Evolutionary conservation across 2,888 invertebrate species (phyloP), one percentile per base, ranked within the genome.

Genomic region (Hemithea aestivaria): DNA sequence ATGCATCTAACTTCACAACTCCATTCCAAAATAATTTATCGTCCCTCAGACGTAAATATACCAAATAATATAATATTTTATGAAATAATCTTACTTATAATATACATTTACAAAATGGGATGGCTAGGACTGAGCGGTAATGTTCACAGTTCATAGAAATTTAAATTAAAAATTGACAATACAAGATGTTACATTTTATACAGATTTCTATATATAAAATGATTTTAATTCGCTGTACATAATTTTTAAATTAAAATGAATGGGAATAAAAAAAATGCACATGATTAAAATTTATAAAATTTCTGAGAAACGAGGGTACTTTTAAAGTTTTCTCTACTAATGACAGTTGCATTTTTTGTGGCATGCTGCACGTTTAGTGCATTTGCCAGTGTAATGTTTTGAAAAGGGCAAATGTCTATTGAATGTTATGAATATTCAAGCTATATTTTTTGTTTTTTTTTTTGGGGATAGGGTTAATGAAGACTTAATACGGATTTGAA

Each of bases 1-100:
- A 80, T 80, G 80, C 73, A 58, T 74, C 61, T 62, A 69, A 70
- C 57, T 53, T 79, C 77, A 79, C 76, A 80, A 79, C 78, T 62
- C 70, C 53, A 48, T 65, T 67, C 69, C 45, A 55, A 75, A 74
- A 73, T 59, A 70, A 71, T 68, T 72, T 71, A 62, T 49, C 57
- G 67, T 71, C 75, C 44, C 48, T 44, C 45, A 61, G 75, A 73
- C 72, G 45, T 48, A 48, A 46, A 45, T 37, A 48, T 35, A 44
- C 35, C 30, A 48, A 48, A 48, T 39, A 25, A 45, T 33, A 9
- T 26, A 10, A 45, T 45, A 45, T 25, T 41, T 27, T 41, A 40
- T 43, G 10, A 46, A 45, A 45, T 35, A 34, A 45, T 45, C 46
- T 41, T 50, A 53, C 28, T 36, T 21, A 30, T 40, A 27, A 20